A percentile compares a stretch with the other conserved stretches of the same genome.
phyloP scores from a whole-genome alignment of 2,113 vertebrate genomes.

The Rhadina sibilatrix region DNA sequence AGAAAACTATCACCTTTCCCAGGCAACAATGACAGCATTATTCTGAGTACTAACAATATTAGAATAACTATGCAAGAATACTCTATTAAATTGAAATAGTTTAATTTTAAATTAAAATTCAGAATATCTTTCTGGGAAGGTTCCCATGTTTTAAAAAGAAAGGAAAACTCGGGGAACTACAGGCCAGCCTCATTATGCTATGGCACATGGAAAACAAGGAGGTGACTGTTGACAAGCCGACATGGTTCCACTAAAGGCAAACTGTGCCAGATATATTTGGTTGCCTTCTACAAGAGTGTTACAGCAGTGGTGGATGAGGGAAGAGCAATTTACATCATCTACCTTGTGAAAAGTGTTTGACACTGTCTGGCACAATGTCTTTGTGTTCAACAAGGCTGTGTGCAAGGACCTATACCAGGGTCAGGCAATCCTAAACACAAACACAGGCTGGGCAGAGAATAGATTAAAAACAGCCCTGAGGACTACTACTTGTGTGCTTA shows the following conservation, averaged over 20 bases:
- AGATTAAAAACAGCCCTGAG: background rate
- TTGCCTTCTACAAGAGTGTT: background rate
- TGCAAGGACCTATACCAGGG: background rate
- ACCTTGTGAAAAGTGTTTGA: background rate
- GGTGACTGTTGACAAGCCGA: background rate
- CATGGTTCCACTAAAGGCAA: background rate
- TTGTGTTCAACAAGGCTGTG: background rate
- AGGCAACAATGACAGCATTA: background rate
- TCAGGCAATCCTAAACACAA: background rate
- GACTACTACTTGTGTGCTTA: background rate
- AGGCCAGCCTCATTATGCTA: background rate
- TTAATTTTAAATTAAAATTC: slow-evolving; percentile 5
- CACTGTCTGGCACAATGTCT: fast-evolving
- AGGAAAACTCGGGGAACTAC: background rate
- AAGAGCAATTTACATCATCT: background rate
- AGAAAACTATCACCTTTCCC: background rate
- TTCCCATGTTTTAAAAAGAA: background rate
- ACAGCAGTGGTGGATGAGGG: background rate
- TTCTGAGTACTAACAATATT: background rate
- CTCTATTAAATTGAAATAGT: background rate
- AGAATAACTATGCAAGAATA: background rate
- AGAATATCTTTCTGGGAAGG: background rate
- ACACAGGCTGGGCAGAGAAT: background rate
- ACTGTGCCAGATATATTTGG: background rate
- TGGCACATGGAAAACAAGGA: background rate